Evolutionary conservation across 2,888 invertebrate species (phyloP).

Genomic region (Scaptomyza tumidula): DNA sequence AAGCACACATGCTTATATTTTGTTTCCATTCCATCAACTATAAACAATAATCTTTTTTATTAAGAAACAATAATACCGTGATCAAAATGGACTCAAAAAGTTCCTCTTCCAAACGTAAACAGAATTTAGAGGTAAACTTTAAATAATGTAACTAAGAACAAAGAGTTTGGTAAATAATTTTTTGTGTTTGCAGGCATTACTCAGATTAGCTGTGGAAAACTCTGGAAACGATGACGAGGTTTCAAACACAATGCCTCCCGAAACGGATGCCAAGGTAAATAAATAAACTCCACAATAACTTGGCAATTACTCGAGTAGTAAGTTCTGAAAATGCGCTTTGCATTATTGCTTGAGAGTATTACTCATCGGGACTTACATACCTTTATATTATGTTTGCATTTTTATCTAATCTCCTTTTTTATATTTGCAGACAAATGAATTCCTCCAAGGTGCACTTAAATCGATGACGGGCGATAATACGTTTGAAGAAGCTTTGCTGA

Average conservation of each 20-base stretch:
- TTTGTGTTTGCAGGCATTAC: conserved; percentile 25
- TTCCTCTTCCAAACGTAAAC: conserved; percentile 30
- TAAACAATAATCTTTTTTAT: background rate
- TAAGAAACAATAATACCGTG: background rate
- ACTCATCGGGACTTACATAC: background rate
- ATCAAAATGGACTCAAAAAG: conserved; percentile 34
- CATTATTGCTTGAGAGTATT: background rate
- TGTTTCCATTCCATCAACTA: conserved; percentile 9
- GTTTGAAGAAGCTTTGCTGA: conserved; percentile 53
- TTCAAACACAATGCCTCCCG: background rate
- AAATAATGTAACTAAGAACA: background rate
- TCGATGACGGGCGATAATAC: conserved; percentile 55
- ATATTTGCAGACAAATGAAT: conserved; percentile 34
- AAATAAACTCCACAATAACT: background rate
- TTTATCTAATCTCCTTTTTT: background rate
- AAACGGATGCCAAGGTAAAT: conserved; percentile 24
- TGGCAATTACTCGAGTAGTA: too few relatives aligned
- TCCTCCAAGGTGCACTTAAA: conserved; percentile 50
- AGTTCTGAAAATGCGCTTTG: background rate
- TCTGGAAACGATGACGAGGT: conserved; percentile 34
- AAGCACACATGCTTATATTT: conserved; percentile 31
- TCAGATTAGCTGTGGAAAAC: conserved; percentile 49
- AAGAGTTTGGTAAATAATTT: background rate
- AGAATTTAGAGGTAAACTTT: conserved; percentile 39
- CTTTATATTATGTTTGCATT: background rate